phyloP scores from a whole-genome alignment of 64 coral and sea anemone genomes.

The Montipora capricornis region DNA sequence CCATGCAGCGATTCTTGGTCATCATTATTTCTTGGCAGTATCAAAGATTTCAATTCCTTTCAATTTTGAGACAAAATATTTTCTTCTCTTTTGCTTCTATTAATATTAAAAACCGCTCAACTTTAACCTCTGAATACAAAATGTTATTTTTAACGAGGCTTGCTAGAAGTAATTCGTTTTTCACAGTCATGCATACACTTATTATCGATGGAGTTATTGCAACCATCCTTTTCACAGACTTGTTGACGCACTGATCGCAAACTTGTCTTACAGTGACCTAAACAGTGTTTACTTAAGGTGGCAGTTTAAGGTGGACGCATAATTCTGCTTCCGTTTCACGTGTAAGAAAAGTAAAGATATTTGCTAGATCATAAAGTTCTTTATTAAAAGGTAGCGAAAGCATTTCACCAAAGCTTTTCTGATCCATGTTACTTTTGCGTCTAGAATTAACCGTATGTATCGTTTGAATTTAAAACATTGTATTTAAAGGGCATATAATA shows the following conservation, averaged over 20 bases:
- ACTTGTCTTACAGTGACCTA: slow-evolving; percentile 1
- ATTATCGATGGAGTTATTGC: slow-evolving; percentile 16
- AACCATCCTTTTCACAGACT: slow-evolving; percentile 4
- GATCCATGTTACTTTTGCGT: neutral
- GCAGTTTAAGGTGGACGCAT: slow-evolving; percentile 34
- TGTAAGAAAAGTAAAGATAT: slow-evolving; percentile 13
- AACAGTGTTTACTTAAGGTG: slow-evolving; percentile 16
- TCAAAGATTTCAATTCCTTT: neutral
- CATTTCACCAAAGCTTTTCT: slow-evolving; percentile 12
- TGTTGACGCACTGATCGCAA: slow-evolving; percentile 27
- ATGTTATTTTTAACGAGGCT: neutral
- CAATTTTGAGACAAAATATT: neutral
- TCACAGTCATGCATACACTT: neutral
- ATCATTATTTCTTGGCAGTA: neutral
- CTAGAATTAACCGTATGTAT: neutral
- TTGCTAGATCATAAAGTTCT: neutral
- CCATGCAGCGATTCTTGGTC: neutral
- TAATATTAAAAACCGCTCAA: neutral
- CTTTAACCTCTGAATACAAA: neutral
- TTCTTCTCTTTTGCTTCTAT: neutral
- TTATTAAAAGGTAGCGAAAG: slow-evolving; percentile 22
- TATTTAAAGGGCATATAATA: too few relatives aligned
- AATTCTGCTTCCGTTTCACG: slow-evolving; percentile 15
- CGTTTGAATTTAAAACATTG: too few relatives aligned
- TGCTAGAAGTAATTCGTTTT: neutral